Percentiles rank a stretch among this genome's conserved stretches.
Evolutionary conservation across 1,140 invertebrate species (phyloP).

Genomic region (Euschistus heros): DNA sequence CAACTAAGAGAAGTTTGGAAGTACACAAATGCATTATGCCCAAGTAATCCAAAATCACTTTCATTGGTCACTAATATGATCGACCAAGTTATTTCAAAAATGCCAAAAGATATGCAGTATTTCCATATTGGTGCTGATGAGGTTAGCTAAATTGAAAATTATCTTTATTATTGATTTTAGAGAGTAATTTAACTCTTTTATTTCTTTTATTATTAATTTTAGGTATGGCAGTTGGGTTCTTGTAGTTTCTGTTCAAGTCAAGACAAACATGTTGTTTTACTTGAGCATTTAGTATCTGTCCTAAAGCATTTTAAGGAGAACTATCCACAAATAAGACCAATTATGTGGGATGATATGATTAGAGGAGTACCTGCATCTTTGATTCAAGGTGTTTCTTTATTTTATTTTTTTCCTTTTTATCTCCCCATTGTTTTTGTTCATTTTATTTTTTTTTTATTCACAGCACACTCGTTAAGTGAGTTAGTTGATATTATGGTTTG

Average conservation of each 20-base stretch:
- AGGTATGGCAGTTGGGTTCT: conserved; percentile 64
- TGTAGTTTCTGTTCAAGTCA: conserved; percentile 56
- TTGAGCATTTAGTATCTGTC: conserved; percentile 55
- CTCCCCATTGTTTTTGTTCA: conserved; percentile 53
- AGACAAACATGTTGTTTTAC: conserved; percentile 47
- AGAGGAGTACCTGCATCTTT: conserved; percentile 52
- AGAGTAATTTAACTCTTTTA: no score
- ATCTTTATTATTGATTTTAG: neutral
- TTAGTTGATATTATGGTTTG: conserved; percentile 79
- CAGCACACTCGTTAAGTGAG: conserved; percentile 51
- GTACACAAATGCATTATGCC: conserved; percentile 75
- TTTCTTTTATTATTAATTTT: neutral
- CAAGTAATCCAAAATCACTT: conserved; percentile 50
- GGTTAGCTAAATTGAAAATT: conserved; percentile 33
- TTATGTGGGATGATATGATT: conserved; percentile 95
- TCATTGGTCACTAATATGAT: conserved; percentile 49
- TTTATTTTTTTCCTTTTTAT: conserved; percentile 31
- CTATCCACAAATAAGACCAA: conserved; percentile 52
- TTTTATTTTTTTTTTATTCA: neutral
- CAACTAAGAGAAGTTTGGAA: conserved; percentile 64
- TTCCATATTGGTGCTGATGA: conserved; percentile 77
- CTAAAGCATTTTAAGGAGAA: conserved; percentile 48
- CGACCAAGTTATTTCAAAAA: conserved; percentile 42
- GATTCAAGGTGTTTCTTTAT: conserved; percentile 40
- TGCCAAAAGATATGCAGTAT: conserved; percentile 46